A percentile compares a stretch with the other conserved stretches of the same genome.
Conservation (phyloP, 37 sponge, comb jelly and placozoan genomes). For the Ephydatia muelleri region DNA sequence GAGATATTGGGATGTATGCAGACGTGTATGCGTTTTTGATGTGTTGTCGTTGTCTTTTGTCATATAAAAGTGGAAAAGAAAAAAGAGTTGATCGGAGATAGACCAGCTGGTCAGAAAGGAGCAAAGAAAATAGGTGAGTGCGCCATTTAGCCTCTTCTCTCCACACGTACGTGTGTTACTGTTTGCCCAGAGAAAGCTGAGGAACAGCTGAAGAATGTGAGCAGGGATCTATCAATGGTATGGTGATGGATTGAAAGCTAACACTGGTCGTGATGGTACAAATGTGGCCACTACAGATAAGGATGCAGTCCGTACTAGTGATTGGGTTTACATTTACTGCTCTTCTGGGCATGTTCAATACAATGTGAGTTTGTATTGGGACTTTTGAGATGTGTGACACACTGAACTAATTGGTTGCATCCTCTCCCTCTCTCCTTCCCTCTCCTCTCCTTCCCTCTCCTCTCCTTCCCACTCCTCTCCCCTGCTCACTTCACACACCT, state of each 20-base stretch:
- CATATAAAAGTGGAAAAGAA: slow-evolving; percentile 70
- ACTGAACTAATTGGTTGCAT: not conserved
- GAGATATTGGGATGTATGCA: not conserved
- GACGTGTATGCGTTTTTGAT: not conserved
- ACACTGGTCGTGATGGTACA: not conserved
- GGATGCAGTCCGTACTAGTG: slow-evolving; percentile 93
- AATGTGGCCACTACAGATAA: slow-evolving; percentile 50
- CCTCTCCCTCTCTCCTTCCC: not conserved
- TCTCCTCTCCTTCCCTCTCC: not conserved
- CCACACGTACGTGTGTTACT: too few species aligned
- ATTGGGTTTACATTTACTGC: slow-evolving; percentile 98
- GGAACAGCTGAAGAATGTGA: slow-evolving; percentile 83
- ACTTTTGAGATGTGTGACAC: not conserved
- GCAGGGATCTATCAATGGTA: slow-evolving; percentile 89
- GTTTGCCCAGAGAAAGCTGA: slow-evolving; percentile 76
- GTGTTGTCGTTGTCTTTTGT: not conserved
- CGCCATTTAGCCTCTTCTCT: too few species aligned
- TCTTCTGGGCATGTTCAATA: slow-evolving; percentile 97
- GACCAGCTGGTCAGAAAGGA: slow-evolving; percentile 9
- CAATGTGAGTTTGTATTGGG: slow-evolving; percentile 86
- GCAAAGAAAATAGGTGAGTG: slow-evolving; percentile 71
- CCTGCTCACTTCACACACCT: not conserved
- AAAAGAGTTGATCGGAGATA: slow-evolving; percentile 65
- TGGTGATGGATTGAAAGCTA: slow-evolving; percentile 4
- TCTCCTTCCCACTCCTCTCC: not conserved